Conservation (phyloP, 35 echinoderm and acorn worm genomes). For the Strongylocentrotus purpuratus region DNA sequence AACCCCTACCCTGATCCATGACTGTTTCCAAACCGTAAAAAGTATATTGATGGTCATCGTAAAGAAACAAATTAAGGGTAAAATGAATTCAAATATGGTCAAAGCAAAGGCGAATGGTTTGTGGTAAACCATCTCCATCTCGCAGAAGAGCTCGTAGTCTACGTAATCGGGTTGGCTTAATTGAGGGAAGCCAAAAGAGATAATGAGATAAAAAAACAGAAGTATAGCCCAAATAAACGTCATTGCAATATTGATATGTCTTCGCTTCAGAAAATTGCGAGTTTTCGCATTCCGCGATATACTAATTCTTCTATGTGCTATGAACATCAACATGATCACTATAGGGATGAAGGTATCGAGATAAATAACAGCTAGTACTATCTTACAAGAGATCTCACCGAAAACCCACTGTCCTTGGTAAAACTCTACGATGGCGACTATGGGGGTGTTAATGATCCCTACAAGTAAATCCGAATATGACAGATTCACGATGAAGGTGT, state of each 20-base stretch:
- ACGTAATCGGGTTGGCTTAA: background rate
- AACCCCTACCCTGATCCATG: background rate
- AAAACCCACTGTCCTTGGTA: background rate
- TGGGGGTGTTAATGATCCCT: background rate
- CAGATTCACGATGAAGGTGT: background rate
- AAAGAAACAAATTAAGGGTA: background rate
- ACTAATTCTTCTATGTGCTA: background rate
- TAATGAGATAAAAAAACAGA: background rate
- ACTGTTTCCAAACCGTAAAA: background rate
- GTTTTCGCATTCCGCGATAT: background rate
- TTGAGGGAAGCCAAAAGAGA: background rate
- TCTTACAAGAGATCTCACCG: background rate
- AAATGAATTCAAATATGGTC: slow-evolving; percentile 19
- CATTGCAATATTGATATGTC: background rate
- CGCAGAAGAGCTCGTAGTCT: background rate
- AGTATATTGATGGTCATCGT: background rate
- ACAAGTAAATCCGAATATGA: background rate
- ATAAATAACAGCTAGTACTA: background rate
- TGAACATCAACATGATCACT: background rate
- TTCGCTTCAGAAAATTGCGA: background rate
- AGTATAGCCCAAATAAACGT: background rate
- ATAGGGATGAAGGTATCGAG: background rate
- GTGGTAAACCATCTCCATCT: background rate
- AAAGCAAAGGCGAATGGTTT: background rate
- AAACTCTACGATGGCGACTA: background rate